Base-by-base conservation (phyloP, 2,797 vertebrate species). In the Sylvilagus floridanus region DNA sequence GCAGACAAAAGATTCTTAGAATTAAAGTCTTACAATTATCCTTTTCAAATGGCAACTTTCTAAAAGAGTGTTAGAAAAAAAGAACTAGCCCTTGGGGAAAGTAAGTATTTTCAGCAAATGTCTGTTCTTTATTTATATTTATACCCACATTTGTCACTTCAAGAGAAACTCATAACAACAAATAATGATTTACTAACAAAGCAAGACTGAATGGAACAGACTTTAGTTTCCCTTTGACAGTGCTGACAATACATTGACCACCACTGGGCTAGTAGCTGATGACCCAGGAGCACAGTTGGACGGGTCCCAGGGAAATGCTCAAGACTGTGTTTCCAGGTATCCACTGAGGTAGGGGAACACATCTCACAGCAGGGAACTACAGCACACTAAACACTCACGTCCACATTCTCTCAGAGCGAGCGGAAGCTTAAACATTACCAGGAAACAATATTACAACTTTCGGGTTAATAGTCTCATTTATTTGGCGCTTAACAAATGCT, bases 1-100 rank as follows among this genome's bases (percentile, higher is more conserved):
- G 14, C 72, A 82, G 0, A 95, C 84, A 94, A 95, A 91, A 85
- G 93, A 76, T 32, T 92, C 83, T 91, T 79, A 73, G 85, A 97
- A 84, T 19, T 54, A 19, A 82, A 96, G 24, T 28, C 24, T 66
- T 88, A 68, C 82, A 88, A 35, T 16, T 62, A 22, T 22, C 84
- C 76, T 66, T 91, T 69, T 57, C 17, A 57, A 85, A 50, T 89
- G 30, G 88, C 14, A 94, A 19, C 37, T 89, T 83, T 94, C 73
- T 85, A 66, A 89, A 95, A 95, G 28, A 90, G 57, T 30, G 0
- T 6, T 1, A 76, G 71, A 78, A 82, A 77, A 32, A 85, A 75
- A 86, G 35, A 95, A 93, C 68, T 21, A 87, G 17, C 50, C 4
- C 26, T 76, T 72, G 35, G 24, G 37, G 17, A 73, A 71, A 92